A percentile compares a stretch with the other conserved stretches of the same genome.
These are phyloP conservation scores for Cheilosia grossa DNA, from an alignment of 2,888 invertebrate genomes.

Conservation along the genomic window DNA sequence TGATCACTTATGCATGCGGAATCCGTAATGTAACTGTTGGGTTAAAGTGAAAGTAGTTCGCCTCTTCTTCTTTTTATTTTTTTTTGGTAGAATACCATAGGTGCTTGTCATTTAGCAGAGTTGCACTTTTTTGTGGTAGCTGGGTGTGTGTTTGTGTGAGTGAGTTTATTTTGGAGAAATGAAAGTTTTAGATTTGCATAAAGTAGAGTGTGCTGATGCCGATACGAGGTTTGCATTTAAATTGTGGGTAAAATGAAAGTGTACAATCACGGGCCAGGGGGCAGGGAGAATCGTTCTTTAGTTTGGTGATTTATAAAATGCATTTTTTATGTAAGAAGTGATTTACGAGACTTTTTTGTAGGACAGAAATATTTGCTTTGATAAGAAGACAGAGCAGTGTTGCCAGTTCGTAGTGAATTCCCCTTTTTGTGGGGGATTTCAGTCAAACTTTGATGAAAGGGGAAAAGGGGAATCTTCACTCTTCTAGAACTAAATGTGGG, in stretches of 20 bases:
- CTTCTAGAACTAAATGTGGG: no score
- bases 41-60: constrained; percentile 62
- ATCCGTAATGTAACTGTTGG: constrained; percentile 7
- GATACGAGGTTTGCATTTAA: constrained; percentile 43
- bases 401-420: no score
- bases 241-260: constrained; percentile 51
- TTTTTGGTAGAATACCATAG: constrained; percentile 51
- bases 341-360: no score
- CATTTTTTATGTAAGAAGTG: background rate
- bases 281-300: background rate
- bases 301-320: background rate
- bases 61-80: background rate
- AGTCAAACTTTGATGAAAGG: no score
- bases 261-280: background rate
- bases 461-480: no score
- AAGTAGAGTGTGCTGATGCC: constrained; percentile 1
- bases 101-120: constrained; percentile 44
- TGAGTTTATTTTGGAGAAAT: constrained; percentile 29
- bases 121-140: constrained; percentile 29
- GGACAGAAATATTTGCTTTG: no score
- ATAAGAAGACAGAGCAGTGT: no score
- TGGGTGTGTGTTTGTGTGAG: constrained; percentile 3
- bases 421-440: no score
- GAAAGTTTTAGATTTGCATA: constrained; percentile 59
- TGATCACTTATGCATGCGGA: constrained; percentile 36